Percentiles rank a stretch among this genome's conserved stretches.
These are phyloP conservation scores for Drosophila bocki DNA, from an alignment of 1,140 invertebrate species.

Conservation along the genomic window DNA sequence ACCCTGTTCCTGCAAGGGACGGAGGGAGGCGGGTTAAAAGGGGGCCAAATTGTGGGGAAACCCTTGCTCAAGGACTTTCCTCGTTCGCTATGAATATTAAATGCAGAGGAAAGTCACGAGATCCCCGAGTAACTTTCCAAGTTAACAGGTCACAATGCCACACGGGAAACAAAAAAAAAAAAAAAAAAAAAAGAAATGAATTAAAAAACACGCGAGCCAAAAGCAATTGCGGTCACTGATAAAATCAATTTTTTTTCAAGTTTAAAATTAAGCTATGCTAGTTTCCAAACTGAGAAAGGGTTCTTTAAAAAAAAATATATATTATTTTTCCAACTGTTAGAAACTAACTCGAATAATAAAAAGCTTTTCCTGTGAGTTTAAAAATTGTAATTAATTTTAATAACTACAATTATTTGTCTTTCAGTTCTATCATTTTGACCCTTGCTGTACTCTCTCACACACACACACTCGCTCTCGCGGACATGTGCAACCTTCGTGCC, in stretches of 20 bases:
- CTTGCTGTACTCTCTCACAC: slow-evolving; percentile 8
- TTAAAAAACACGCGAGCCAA: slow-evolving; percentile 19
- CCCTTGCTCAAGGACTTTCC: slow-evolving; percentile 35
- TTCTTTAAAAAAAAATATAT: no score
- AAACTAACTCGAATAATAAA: no score
- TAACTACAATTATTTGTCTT: background rate
- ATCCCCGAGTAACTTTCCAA: slow-evolving; percentile 41
- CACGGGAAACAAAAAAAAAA: background rate
- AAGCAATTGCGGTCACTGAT: background rate
- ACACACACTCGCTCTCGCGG: background rate
- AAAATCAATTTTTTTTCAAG: background rate
- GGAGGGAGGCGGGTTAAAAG: slow-evolving; percentile 2
- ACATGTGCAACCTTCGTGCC: slow-evolving; percentile 26
- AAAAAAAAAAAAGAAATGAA: background rate
- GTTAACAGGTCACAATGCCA: slow-evolving; percentile 44
- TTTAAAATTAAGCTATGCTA: background rate
- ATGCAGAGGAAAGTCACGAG: slow-evolving; percentile 35
- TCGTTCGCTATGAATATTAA: slow-evolving; percentile 30
- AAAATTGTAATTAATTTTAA: no score
- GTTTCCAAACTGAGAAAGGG: no score
- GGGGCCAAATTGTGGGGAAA: slow-evolving; percentile 17
- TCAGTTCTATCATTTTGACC: slow-evolving; percentile 1
- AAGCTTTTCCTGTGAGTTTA: no score
- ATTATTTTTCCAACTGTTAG: no score
- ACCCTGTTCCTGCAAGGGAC: background rate